Evolutionary conservation across 2,888 invertebrate genomes (phyloP).

Genomic region (Plemyria rubiginata): DNA sequence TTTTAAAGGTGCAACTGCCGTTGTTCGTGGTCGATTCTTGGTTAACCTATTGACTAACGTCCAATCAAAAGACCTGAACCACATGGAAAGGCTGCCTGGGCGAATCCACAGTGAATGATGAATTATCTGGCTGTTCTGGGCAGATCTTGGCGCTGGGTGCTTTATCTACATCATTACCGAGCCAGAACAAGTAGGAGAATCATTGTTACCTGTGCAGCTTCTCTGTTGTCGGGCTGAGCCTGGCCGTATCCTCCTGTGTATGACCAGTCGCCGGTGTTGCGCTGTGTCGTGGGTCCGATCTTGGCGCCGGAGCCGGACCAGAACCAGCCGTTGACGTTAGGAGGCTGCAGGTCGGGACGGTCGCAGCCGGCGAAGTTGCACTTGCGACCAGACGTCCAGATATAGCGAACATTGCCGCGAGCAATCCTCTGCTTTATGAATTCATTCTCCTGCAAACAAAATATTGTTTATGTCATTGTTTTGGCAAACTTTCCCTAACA

Average conservation of each 20-base stretch:
- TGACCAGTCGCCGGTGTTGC: constrained; percentile 96
- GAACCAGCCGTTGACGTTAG: constrained; percentile 95
- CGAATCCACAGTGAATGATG: no score
- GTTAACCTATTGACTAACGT: no score
- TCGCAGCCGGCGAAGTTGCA: constrained; percentile 97
- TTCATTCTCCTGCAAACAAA: constrained; percentile 88
- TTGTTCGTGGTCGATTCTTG: no score
- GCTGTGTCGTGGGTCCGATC: constrained; percentile 94
- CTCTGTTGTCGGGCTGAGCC: constrained; percentile 95
- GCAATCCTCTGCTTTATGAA: constrained; percentile 94
- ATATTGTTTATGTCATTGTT: not conserved
- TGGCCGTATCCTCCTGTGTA: constrained; percentile 94
- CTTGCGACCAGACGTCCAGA: constrained; percentile 96
- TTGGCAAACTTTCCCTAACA: not conserved
- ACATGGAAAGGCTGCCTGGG: no score
- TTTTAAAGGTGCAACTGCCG: not conserved
- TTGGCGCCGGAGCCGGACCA: constrained; percentile 97
- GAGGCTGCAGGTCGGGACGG: constrained; percentile 92
- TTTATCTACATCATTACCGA: not conserved
- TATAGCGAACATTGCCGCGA: constrained; percentile 91
- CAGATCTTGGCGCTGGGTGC: not conserved
- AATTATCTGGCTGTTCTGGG: not conserved
- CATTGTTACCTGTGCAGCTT: constrained; percentile 91
- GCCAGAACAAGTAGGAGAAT: not conserved
- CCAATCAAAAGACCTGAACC: no score